A percentile compares a stretch with the other conserved stretches of the same genome.
phyloP scores from a whole-genome alignment of 2,113 vertebrate species.

The Recurvirostra avosetta region DNA sequence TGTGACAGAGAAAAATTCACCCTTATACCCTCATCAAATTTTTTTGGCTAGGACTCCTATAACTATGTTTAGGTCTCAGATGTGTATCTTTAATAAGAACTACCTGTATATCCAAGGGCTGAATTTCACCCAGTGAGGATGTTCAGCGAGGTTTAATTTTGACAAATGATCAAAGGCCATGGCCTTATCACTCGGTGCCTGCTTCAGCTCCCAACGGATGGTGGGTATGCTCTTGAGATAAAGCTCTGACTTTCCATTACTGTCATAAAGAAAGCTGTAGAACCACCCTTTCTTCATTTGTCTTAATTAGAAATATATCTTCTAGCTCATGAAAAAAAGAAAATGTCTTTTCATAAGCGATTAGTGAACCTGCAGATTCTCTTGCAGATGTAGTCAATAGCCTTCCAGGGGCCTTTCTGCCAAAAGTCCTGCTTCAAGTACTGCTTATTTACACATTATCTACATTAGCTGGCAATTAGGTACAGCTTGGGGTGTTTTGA shows the following conservation, averaged over 20 bases:
- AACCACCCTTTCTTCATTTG: background rate
- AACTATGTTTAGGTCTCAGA: background rate
- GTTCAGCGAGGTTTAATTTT: background rate
- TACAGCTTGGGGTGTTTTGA: background rate
- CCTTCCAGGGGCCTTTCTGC: background rate
- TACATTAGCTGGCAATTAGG: background rate
- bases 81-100: background rate
- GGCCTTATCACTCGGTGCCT: background rate
- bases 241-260: background rate
- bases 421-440: background rate
- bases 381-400: slow-evolving; percentile 66
- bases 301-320: slow-evolving; percentile 17
- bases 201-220: background rate
- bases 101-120: background rate
- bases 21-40: background rate
- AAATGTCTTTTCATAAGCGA: slow-evolving; percentile 50
- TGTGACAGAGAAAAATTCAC: background rate
- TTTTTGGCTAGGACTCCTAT: background rate
- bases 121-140: background rate
- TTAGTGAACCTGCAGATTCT: slow-evolving; percentile 76
- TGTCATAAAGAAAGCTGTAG: background rate
- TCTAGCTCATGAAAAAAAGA: background rate
- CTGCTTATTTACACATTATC: background rate
- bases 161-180: background rate
- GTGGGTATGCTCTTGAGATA: background rate